Evolutionary conservation across 2,888 invertebrate genomes (phyloP).

Genomic region (Danaus chrysippus): DNA sequence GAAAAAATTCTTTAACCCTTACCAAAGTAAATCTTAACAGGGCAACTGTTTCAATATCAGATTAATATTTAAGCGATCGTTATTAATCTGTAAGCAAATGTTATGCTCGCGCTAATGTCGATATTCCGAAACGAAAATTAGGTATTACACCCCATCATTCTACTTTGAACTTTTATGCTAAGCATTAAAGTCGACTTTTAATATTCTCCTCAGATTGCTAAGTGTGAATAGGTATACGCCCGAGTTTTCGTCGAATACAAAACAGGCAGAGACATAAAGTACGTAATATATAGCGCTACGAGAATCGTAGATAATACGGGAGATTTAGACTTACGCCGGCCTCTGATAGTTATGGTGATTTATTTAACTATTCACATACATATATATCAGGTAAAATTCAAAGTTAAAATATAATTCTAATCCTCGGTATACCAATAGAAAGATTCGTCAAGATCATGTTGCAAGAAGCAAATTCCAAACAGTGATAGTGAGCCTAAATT

Average conservation of each 20-base stretch:
- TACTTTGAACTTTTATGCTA: neutral
- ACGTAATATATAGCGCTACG: conserved; percentile 14
- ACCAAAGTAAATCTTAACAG: neutral
- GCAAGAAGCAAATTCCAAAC: too few species aligned
- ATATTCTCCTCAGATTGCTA: neutral
- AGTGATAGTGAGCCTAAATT: too few species aligned
- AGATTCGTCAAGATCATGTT: too few species aligned
- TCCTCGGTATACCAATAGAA: too few species aligned
- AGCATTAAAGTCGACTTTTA: neutral
- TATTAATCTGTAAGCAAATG: conserved; percentile 17
- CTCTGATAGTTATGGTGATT: neutral
- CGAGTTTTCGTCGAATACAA: conserved; percentile 21
- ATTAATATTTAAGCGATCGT: conserved; percentile 3
- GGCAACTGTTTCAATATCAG: neutral
- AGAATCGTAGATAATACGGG: neutral
- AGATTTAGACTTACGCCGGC: conserved; percentile 1
- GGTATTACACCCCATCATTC: conserved; percentile 1
- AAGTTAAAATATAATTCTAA: too few species aligned
- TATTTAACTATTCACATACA: neutral
- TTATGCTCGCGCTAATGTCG: conserved; percentile 18
- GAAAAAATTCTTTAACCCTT: too few species aligned
- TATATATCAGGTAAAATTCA: too few species aligned
- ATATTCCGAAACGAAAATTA: conserved; percentile 20
- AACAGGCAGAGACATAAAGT: conserved; percentile 22
- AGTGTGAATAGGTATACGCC: conserved; percentile 15